A percentile compares a stretch with the other conserved stretches of the same genome.
Evolutionary conservation across 2,797 vertebrate genomes (phyloP).

Genomic region (Periparus ater): DNA sequence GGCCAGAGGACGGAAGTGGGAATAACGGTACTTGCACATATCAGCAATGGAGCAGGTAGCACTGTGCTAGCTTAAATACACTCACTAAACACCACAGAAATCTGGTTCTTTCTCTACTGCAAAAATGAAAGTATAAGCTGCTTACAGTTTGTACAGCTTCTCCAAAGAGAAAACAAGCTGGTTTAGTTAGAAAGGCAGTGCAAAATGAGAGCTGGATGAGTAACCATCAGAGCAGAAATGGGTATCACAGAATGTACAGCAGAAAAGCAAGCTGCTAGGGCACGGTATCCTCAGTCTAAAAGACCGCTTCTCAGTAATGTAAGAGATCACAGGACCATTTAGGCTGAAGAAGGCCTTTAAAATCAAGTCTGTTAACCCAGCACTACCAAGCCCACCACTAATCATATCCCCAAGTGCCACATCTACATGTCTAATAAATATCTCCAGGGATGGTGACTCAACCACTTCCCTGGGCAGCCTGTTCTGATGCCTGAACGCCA

Average conservation of each 20-base stretch:
- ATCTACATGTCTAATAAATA: not conserved
- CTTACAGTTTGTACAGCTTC: not conserved
- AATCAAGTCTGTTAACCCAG: not conserved
- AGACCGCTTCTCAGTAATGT: fast-evolving
- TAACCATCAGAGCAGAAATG: not conserved
- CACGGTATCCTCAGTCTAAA: fast-evolving
- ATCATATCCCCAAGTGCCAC: not conserved
- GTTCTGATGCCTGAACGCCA: not conserved
- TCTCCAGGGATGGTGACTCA: not conserved
- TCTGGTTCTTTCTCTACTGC: not conserved
- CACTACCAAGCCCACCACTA: not conserved
- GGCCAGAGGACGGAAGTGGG: not conserved
- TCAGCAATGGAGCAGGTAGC: not conserved
- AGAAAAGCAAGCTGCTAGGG: not conserved
- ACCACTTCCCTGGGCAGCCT: not conserved
- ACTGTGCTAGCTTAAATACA: not conserved
- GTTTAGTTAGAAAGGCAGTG: not conserved
- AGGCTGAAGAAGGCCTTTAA: not conserved
- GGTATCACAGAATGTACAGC: not conserved
- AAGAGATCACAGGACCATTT: not conserved
- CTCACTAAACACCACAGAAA: not conserved
- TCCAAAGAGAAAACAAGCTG: not conserved
- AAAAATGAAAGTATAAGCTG: not conserved
- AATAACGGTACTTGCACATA: not conserved
- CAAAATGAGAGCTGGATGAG: not conserved